Percentiles rank a stretch among this genome's conserved stretches.
These are phyloP conservation scores for Rhodophaea formosa DNA, from an alignment of 2,888 invertebrate genomes.

Conservation along the genomic window DNA sequence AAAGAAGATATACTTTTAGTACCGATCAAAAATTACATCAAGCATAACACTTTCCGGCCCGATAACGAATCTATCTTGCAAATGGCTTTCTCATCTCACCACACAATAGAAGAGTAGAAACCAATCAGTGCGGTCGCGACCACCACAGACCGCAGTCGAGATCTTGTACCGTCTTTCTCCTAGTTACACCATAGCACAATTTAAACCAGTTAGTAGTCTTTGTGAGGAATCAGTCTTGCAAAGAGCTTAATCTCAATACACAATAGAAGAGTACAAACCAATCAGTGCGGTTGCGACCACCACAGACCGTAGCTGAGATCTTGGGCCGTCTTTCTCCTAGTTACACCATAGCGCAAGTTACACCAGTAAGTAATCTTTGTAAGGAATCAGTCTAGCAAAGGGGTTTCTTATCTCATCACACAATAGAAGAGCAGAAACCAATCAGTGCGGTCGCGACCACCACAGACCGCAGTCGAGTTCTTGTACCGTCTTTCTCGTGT, in stretches of 20 bases:
- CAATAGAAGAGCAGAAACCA: too few relatives aligned
- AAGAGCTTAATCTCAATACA: constrained; percentile 34
- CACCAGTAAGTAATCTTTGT: background rate
- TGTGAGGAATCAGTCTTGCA: background rate
- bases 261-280: constrained; percentile 49
- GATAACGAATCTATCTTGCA: constrained; percentile 33
- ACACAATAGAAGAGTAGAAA: constrained; percentile 48
- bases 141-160: constrained; percentile 62
- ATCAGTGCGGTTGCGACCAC: constrained; percentile 60
- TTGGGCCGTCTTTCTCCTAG: constrained; percentile 33
- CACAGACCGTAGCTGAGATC: constrained; percentile 62
- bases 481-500: too few relatives aligned
- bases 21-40: constrained; percentile 3
- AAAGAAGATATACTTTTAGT: background rate
- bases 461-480: too few relatives aligned
- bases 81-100: constrained; percentile 50
- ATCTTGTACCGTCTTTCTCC: constrained; percentile 39
- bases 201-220: background rate
- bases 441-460: too few relatives aligned
- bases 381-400: background rate
- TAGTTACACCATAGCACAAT: constrained; percentile 1
- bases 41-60: constrained; percentile 1
- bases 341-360: background rate
- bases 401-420: background rate
- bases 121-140: constrained; percentile 59